phyloP scores from a whole-genome alignment of 2,113 vertebrate genomes.

The Leptocoma aspasia region DNA sequence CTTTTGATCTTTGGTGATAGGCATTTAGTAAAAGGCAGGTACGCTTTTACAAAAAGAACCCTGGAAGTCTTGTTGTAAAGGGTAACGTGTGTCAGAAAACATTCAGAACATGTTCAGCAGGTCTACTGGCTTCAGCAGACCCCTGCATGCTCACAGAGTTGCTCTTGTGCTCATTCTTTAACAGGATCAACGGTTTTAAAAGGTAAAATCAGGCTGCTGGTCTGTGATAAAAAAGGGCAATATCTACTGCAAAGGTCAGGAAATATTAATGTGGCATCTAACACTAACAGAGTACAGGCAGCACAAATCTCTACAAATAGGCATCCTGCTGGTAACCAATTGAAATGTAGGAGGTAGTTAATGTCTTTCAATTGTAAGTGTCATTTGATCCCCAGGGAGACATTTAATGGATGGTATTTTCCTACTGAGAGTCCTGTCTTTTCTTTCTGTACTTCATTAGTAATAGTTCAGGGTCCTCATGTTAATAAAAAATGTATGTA shows the following conservation, averaged over 20 bases:
- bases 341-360: constrained; percentile 22
- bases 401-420: constrained; percentile 44
- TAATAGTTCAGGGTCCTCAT: neutral
- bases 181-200: neutral
- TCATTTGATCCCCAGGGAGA: constrained; percentile 44
- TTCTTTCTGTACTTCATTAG: constrained; percentile 39
- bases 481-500: constrained; percentile 33
- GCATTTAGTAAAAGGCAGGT: constrained; percentile 13
- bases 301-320: constrained; percentile 34
- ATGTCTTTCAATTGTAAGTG: constrained; percentile 36
- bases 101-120: neutral
- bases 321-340: constrained; percentile 28
- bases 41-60: neutral
- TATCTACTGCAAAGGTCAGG: constrained; percentile 22
- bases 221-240: neutral
- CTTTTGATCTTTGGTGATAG: constrained; percentile 17
- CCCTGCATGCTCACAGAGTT: neutral
- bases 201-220: neutral
- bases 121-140: neutral
- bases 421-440: constrained; percentile 25
- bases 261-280: constrained; percentile 31
- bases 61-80: neutral
- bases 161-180: neutral
- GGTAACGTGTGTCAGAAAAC: neutral
- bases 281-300: neutral